Evolutionary conservation across 2,888 invertebrate species (phyloP).

Genomic region (Pollenia amentaria): DNA sequence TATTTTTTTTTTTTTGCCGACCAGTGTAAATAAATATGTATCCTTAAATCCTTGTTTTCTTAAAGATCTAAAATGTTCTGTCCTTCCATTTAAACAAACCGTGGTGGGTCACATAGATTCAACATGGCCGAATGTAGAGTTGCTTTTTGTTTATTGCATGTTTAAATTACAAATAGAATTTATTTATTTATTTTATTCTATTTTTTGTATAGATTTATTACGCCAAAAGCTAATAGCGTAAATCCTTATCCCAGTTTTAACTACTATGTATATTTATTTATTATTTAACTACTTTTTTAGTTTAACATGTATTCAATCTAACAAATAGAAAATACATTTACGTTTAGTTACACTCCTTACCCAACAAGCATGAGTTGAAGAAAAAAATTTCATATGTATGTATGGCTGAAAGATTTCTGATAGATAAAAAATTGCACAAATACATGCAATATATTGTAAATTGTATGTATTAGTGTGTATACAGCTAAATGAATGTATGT

Average conservation of each 20-base stretch:
- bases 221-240: slow-evolving; percentile 2
- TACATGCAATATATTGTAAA: background rate
- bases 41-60: no score
- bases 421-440: slow-evolving; percentile 48
- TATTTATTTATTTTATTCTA: slow-evolving; percentile 2
- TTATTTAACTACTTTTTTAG: slow-evolving; percentile 28
- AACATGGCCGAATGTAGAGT: no score
- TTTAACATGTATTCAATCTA: slow-evolving; percentile 35
- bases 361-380: slow-evolving; percentile 29
- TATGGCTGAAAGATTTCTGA: slow-evolving; percentile 51
- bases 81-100: no score
- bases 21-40: no score
- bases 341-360: slow-evolving; percentile 19
- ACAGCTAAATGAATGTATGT: slow-evolving; percentile 22
- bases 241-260: slow-evolving; percentile 12
- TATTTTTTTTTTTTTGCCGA: no score
- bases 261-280: background rate
- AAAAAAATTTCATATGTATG: slow-evolving; percentile 7
- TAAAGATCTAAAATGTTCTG: no score
- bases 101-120: no score
- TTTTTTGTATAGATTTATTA: background rate
- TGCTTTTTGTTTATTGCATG: no score
- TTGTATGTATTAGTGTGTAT: slow-evolving; percentile 4
- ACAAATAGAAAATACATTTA: slow-evolving; percentile 5
- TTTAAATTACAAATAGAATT: no score